A percentile compares a stretch with the other conserved stretches of the same genome.
Conservation (phyloP, 2,797 vertebrate species). For the Okamejei kenojei region DNA sequence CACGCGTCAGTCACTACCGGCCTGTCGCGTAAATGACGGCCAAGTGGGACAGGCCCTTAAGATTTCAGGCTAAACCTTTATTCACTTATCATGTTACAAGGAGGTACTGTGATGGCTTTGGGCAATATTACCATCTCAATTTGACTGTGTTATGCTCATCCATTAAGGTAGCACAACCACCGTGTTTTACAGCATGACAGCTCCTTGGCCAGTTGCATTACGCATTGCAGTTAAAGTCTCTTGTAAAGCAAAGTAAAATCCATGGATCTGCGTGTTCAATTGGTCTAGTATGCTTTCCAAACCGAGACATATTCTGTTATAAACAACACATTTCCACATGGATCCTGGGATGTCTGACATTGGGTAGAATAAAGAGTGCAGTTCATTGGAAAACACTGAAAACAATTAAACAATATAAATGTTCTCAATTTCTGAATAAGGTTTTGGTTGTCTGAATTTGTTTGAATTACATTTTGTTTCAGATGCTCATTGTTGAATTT, state of each 20-base stretch:
- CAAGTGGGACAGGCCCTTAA: background rate
- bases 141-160: background rate
- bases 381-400: background rate
- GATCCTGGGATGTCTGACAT: background rate
- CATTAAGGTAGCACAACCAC: constrained; percentile 4
- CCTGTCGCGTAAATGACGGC: too few species aligned
- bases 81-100: background rate
- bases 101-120: constrained; percentile 24
- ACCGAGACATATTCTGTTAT: background rate
- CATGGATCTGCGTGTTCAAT: background rate
- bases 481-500: background rate
- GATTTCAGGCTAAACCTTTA: constrained; percentile 11
- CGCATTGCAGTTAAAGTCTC: constrained; percentile 1
- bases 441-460: background rate
- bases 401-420: background rate
- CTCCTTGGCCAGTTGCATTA: constrained; percentile 11
- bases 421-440: background rate
- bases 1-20: too few species aligned
- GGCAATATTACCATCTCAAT: constrained; percentile 13
- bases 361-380: background rate
- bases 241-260: constrained; percentile 25
- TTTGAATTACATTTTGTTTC: background rate
- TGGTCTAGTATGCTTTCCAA: background rate
- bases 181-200: constrained; percentile 19
- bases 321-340: background rate